Conservation (phyloP, 2,113 vertebrate species). For the Micronycteris hirsuta region DNA sequence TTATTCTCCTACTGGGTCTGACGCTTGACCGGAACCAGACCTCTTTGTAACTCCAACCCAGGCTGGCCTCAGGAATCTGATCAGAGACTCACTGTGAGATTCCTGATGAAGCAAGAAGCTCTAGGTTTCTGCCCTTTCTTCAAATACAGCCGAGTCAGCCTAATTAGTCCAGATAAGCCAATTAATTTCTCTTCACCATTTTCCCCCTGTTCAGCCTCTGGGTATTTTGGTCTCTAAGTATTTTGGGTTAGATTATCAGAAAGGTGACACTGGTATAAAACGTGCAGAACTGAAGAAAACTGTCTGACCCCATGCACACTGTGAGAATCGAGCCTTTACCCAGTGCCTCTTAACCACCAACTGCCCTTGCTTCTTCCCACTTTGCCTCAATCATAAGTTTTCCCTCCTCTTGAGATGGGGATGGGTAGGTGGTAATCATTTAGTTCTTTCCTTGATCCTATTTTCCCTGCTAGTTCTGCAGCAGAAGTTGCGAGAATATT, state of each 20-base stretch:
- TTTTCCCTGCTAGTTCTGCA: background rate
- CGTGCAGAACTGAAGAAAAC: background rate
- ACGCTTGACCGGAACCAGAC: background rate
- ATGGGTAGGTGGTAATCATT: background rate
- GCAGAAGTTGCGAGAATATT: background rate
- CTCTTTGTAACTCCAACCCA: background rate
- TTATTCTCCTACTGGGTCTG: background rate
- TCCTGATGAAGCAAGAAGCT: background rate
- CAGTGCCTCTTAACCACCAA: background rate
- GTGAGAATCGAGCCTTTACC: background rate
- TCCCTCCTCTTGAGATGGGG: background rate
- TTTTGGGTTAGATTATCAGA: background rate
- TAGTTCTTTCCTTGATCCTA: background rate
- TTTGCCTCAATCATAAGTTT: background rate
- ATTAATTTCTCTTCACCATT: background rate
- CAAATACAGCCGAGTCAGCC: background rate
- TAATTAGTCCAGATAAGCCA: background rate
- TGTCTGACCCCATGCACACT: background rate
- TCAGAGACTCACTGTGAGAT: background rate
- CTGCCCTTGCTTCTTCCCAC: background rate
- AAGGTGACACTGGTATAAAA: background rate
- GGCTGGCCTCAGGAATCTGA: background rate
- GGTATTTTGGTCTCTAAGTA: background rate
- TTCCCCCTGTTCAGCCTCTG: background rate
- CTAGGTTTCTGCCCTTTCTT: background rate